Evolutionary conservation across 2,113 vertebrate species (phyloP).

Genomic region (Brachirus orientalis): DNA sequence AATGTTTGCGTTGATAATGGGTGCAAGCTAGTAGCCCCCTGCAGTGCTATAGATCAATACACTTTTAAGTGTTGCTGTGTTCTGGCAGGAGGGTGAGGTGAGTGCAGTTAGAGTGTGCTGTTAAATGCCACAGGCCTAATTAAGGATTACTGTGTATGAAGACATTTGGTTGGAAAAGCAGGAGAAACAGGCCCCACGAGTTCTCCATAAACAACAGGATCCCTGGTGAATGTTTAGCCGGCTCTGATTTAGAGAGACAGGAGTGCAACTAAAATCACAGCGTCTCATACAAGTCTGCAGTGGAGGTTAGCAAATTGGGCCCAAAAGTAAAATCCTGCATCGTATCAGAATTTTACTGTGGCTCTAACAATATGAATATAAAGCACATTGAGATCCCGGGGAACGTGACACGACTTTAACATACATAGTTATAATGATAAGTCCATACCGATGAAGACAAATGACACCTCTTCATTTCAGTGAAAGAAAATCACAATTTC

Average conservation of each 20-base stretch:
- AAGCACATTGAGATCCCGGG: neutral
- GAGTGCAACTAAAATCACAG: slow-evolving; percentile 14
- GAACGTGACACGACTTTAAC: neutral
- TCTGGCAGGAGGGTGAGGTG: slow-evolving; percentile 50
- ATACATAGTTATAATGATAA: neutral
- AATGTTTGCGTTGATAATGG: slow-evolving; percentile 24
- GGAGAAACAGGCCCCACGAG: slow-evolving; percentile 40
- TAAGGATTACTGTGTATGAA: slow-evolving; percentile 73
- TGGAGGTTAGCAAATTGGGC: neutral
- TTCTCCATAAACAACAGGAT: slow-evolving; percentile 43
- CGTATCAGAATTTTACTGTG: slow-evolving; percentile 3
- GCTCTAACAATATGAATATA: slow-evolving; percentile 8
- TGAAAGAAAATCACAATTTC: neutral
- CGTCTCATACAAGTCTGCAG: neutral
- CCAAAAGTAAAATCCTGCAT: neutral
- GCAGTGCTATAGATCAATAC: slow-evolving; percentile 57
- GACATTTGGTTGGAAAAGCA: slow-evolving; percentile 63
- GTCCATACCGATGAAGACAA: neutral
- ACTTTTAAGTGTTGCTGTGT: slow-evolving; percentile 57
- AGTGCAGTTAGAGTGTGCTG: slow-evolving; percentile 57
- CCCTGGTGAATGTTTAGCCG: slow-evolving; percentile 44
- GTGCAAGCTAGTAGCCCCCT: slow-evolving; percentile 33
- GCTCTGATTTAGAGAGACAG: slow-evolving; percentile 43
- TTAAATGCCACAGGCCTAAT: slow-evolving; percentile 71
- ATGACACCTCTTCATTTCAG: neutral